A percentile compares a stretch with the other conserved stretches of the same genome.
Evolutionary conservation across 2,113 vertebrate genomes (phyloP).

Genomic region (Eulemur macaco): DNA sequence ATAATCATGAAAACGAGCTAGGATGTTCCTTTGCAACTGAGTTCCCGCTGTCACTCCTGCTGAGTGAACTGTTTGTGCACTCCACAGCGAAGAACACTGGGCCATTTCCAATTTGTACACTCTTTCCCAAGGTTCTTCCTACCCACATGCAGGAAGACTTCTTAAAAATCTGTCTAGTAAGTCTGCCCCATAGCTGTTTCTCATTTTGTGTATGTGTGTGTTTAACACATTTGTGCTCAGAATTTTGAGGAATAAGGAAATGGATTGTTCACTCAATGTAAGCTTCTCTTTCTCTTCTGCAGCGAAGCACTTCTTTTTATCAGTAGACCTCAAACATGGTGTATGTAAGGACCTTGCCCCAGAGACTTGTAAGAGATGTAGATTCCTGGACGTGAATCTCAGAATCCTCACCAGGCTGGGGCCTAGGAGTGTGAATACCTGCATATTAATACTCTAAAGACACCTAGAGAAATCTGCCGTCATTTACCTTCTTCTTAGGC

Average conservation of each 20-base stretch:
- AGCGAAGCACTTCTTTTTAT: neutral
- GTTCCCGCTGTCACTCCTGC: neutral
- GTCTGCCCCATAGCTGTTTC: neutral
- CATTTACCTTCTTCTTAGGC: neutral
- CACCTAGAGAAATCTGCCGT: neutral
- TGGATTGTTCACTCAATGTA: neutral
- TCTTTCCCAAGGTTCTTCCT: neutral
- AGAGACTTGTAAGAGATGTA: neutral
- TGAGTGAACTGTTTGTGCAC: neutral
- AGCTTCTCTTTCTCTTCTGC: neutral
- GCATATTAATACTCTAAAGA: neutral
- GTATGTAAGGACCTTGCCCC: neutral
- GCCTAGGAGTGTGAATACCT: neutral
- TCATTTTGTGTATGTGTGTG: neutral
- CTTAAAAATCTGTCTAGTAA: neutral
- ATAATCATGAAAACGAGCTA: neutral
- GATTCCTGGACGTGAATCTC: neutral
- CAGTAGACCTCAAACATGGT: neutral
- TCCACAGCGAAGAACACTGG: neutral
- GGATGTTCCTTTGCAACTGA: neutral
- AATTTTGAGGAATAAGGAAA: neutral
- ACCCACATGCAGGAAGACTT: neutral
- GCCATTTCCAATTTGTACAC: neutral
- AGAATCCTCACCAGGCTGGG: neutral
- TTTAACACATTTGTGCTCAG: neutral